Base-by-base conservation (phyloP, 2,888 invertebrate species). In the Drosophila pegasa region DNA sequence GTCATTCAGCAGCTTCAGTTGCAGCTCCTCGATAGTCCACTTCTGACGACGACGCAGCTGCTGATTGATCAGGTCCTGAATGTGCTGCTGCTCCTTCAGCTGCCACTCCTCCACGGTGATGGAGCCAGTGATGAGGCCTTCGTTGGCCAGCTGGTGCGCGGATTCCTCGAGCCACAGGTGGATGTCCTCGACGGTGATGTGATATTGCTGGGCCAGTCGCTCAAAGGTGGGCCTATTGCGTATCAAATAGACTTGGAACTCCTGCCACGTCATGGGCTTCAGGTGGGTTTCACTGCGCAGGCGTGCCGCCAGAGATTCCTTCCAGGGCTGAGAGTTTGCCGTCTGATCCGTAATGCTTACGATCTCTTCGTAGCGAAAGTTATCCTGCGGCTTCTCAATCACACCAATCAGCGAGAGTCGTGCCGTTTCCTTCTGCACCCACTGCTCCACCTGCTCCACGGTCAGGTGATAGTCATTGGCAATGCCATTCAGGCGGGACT, bases 1-100 rank as follows among this genome's bases (percentile, higher is more conserved):
- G 59, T 91, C 90, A 12, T 86, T 77, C 1, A 72, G 54, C 50
- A 92, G 63, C 29, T 84, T 84, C 3, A 89, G 59, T 55, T 89
- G 84, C 9, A 92, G 64, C 59, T 92, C 92, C 37, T 91, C 91
- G 6, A 91, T 79, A 31, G 90, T 90, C 90, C 90, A 91, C 29
- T 85, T 80, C 10, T 86, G 87, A 16, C 78, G 80, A 5, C 80
- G 83, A 8, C 84, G 81, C 9, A 75, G 41, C 58, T 78, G 83
- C 3, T 90, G 79, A 16, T 85, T 75, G 7, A 92, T 82, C 35
- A 91, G 61, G 35, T 89, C 78, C 22, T 91, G 83, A 10, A 91
- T 82, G 47, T 90, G 65, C 1, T 75, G 58, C 12, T 88, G 76
- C 59, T 92, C 91, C 27, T 76, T 63, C 8, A 59, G 57, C 48